phyloP scores from a whole-genome alignment of 2,113 vertebrate species.

The Cervus canadensis region DNA sequence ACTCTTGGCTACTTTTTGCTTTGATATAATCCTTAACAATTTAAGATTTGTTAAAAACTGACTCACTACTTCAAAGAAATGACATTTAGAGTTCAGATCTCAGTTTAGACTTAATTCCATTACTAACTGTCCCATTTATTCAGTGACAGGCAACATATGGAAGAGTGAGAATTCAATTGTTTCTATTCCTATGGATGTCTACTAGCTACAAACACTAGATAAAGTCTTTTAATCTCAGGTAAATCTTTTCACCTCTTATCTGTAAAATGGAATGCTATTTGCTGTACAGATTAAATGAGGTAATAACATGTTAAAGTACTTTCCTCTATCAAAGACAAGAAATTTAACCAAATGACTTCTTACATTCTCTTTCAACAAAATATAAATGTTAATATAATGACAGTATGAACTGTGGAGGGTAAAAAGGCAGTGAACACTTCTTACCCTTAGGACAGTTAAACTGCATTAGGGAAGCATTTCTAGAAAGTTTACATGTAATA shows the following conservation, averaged over 20 bases:
- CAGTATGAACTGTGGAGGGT: neutral
- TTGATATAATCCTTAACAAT: neutral
- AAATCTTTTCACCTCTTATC: neutral
- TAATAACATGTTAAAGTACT: neutral
- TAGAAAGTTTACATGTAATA: neutral
- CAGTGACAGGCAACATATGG: neutral
- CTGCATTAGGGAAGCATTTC: neutral
- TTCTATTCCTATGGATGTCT: neutral
- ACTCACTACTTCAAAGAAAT: constrained; percentile 19
- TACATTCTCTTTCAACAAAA: neutral
- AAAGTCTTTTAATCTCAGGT: neutral
- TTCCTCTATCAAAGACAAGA: neutral
- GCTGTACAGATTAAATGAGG: neutral
- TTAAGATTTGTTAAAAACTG: neutral
- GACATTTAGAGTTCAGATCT: neutral
- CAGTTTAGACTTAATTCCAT: neutral
- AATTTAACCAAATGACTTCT: neutral
- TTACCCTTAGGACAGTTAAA: neutral
- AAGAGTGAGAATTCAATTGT: neutral
- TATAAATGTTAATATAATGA: neutral
- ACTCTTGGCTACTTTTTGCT: neutral
- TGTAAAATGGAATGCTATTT: neutral
- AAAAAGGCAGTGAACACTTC: neutral
- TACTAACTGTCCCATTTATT: neutral
- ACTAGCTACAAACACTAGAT: neutral